Percentiles rank a stretch among this genome's conserved stretches.
Evolutionary conservation across 2,113 vertebrate genomes (phyloP).

Genomic region (Gymnocephalus cernua): DNA sequence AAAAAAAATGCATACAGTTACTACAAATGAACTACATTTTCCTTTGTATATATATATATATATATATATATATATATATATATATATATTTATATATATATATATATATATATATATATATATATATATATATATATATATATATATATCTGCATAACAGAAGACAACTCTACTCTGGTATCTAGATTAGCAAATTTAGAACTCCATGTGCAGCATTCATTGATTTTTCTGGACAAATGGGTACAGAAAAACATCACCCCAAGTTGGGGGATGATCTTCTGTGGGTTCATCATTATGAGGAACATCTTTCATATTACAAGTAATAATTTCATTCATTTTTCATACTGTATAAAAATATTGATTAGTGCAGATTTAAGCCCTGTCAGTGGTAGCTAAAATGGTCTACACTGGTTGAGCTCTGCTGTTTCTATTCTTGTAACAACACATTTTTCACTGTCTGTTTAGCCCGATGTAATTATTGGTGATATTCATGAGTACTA

Average conservation of each 20-base stretch:
- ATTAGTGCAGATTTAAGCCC: background rate
- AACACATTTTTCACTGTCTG: background rate
- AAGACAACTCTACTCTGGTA: background rate
- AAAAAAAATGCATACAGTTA: background rate
- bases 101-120: too few species aligned
- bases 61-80: too few species aligned
- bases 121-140: too few species aligned
- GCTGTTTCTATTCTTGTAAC: background rate
- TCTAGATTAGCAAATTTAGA: background rate
- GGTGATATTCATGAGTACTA: conserved; percentile 2
- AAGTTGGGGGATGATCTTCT: background rate
- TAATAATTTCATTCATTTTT: background rate
- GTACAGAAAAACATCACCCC: background rate
- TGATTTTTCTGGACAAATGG: background rate
- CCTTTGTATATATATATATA: too few species aligned
- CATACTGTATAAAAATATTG: background rate
- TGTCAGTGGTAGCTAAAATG: too few species aligned
- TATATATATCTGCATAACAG: too few species aligned
- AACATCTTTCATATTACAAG: background rate
- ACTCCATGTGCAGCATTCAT: background rate
- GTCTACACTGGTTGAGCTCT: background rate
- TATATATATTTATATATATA: too few species aligned
- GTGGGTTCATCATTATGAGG: background rate
- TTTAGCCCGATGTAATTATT: background rate
- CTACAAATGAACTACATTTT: background rate